Conservation (phyloP, 2,888 invertebrate species). For the Buathra laborator region DNA sequence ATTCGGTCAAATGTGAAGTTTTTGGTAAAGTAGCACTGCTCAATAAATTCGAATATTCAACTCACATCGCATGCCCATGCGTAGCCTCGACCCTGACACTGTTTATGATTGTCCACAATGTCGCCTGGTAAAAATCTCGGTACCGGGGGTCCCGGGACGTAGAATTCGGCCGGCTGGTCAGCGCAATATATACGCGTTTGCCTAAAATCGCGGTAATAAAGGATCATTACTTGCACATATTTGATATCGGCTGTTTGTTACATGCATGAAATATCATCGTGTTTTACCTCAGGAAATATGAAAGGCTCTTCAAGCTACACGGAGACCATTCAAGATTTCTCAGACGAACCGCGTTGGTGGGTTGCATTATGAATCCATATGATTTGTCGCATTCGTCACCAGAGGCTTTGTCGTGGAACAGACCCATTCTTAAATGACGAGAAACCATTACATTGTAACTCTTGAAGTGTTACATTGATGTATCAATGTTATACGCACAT, state of each 20-base stretch:
- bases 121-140: too few species aligned
- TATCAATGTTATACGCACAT: slow-evolving; percentile 34
- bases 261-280: background rate
- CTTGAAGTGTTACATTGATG: background rate
- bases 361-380: slow-evolving; percentile 37
- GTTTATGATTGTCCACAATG: background rate
- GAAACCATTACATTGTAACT: background rate
- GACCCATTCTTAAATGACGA: slow-evolving; percentile 46
- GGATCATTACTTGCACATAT: background rate
- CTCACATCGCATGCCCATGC: slow-evolving; percentile 2
- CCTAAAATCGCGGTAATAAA: background rate
- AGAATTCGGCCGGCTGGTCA: too few species aligned
- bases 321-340: slow-evolving; percentile 41
- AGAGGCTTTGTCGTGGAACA: slow-evolving; percentile 17
- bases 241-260: background rate
- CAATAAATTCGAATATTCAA: background rate
- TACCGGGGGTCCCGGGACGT: too few species aligned
- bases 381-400: background rate
- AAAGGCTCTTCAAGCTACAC: slow-evolving; percentile 27
- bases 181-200: too few species aligned
- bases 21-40: background rate
- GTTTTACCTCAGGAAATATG: background rate
- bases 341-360: background rate
- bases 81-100: background rate
- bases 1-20: background rate